Evolutionary conservation across 2,113 vertebrate species (phyloP).

Genomic region (Acanthochromis polyacanthus): DNA sequence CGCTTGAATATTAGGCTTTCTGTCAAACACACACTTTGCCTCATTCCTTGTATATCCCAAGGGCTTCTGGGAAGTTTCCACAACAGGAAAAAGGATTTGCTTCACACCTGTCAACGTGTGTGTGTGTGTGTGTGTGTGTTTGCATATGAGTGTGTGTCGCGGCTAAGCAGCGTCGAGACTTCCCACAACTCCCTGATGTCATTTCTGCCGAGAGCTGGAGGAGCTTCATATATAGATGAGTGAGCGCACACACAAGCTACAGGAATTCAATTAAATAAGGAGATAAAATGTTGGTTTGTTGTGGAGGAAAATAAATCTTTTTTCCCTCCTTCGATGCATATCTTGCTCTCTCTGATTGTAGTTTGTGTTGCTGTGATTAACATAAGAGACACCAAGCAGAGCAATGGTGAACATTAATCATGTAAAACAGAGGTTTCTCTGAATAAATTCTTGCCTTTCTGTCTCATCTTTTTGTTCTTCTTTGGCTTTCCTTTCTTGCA

Average conservation of each 20-base stretch:
- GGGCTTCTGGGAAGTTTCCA: constrained; percentile 18
- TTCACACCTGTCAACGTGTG: constrained; percentile 36
- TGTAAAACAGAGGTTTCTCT: background rate
- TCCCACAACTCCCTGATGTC: constrained; percentile 58
- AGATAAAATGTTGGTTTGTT: constrained; percentile 16
- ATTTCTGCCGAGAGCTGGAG: constrained; percentile 56
- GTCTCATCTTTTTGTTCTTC: background rate
- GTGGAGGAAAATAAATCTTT: background rate
- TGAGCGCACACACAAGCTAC: constrained; percentile 2
- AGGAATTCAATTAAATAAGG: constrained; percentile 32
- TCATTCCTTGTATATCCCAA: constrained; percentile 5
- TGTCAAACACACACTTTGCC: background rate
- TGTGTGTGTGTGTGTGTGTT: constrained; percentile 10
- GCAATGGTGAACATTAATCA: constrained; percentile 9
- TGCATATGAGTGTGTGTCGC: constrained; percentile 7
- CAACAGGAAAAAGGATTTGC: constrained; percentile 21
- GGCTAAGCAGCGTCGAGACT: constrained; percentile 19
- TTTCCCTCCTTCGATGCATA: background rate
- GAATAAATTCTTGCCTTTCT: background rate
- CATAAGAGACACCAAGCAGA: background rate
- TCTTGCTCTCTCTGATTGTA: background rate
- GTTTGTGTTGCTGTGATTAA: constrained; percentile 14
- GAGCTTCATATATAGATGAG: constrained; percentile 49
- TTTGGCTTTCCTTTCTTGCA: no score
- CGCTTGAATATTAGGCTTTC: background rate